These are phyloP conservation scores for Paramuricea clavata DNA, from an alignment of 92 coral and sea anemone genomes.

Conservation along the genomic window DNA sequence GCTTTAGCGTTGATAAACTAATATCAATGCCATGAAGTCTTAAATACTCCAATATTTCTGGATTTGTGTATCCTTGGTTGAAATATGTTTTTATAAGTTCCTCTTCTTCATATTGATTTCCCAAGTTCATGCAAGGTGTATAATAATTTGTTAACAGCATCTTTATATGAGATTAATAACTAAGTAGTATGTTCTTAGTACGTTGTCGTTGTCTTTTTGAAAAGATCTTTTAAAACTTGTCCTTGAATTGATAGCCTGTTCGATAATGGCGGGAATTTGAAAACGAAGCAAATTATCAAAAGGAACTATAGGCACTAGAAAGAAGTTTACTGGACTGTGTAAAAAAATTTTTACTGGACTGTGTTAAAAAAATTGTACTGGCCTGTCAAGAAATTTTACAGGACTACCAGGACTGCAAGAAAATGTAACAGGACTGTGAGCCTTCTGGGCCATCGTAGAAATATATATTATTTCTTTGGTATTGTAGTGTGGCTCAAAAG, in stretches of 20 bases:
- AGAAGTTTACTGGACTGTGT: constrained; percentile 6
- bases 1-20: constrained; percentile 61
- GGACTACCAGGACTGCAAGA: too few species aligned
- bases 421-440: too few species aligned
- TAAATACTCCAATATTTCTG: constrained; percentile 69
- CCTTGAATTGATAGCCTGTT: too few species aligned
- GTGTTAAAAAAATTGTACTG: background rate
- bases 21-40: constrained; percentile 60
- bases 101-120: constrained; percentile 32
- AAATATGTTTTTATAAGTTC: constrained; percentile 65
- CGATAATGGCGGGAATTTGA: too few species aligned
- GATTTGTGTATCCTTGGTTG: constrained; percentile 59
- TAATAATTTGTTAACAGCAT: constrained; percentile 62
- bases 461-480: too few species aligned
- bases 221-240: too few species aligned
- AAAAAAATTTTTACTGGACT: background rate
- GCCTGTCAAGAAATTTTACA: constrained; percentile 10
- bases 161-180: background rate
- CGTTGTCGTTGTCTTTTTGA: too few species aligned
- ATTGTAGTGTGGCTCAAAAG: too few species aligned
- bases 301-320: background rate
- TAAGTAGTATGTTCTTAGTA: too few species aligned
- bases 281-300: too few species aligned
- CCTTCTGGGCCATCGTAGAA: background rate
- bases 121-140: constrained; percentile 57